phyloP scores from a whole-genome alignment of 2,888 invertebrate genomes.

The Orthosia incerta region DNA sequence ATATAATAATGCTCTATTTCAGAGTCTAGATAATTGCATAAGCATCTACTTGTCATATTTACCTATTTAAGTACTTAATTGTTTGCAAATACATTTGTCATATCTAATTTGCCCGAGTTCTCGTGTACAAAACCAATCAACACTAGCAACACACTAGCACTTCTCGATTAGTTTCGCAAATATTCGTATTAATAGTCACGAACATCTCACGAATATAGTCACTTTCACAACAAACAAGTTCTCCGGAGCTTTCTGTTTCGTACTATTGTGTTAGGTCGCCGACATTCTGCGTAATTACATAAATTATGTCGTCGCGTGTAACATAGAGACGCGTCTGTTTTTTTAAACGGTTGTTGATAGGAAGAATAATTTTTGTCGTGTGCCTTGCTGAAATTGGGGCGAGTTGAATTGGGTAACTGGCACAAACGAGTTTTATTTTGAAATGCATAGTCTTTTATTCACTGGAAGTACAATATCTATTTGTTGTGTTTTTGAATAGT shows the following conservation, averaged over 20 bases:
- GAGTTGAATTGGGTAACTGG: slow-evolving; percentile 36
- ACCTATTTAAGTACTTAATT: neutral
- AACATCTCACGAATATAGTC: slow-evolving; percentile 59
- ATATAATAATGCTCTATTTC: neutral
- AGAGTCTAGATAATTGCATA: neutral
- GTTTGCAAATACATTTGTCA: neutral
- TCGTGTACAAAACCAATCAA: slow-evolving; percentile 25
- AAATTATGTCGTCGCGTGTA: slow-evolving; percentile 59
- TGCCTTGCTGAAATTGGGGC: slow-evolving; percentile 38
- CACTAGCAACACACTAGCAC: neutral
- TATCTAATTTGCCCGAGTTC: neutral
- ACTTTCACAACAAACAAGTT: slow-evolving; percentile 66
- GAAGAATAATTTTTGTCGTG: slow-evolving; percentile 32
- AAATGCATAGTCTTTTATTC: neutral
- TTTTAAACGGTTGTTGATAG: slow-evolving; percentile 1
- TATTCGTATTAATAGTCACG: slow-evolving; percentile 52
- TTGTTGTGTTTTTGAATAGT: neutral
- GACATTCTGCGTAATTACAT: slow-evolving; percentile 62
- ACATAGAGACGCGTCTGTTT: slow-evolving; percentile 43
- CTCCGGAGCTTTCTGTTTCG: slow-evolving; percentile 65
- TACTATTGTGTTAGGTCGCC: slow-evolving; percentile 65
- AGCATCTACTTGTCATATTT: neutral
- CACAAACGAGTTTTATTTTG: neutral
- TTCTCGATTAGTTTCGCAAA: slow-evolving; percentile 53
- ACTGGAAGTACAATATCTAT: neutral